Evolutionary conservation across 2,888 invertebrate species (phyloP).

Genomic region (Axea sp.): DNA sequence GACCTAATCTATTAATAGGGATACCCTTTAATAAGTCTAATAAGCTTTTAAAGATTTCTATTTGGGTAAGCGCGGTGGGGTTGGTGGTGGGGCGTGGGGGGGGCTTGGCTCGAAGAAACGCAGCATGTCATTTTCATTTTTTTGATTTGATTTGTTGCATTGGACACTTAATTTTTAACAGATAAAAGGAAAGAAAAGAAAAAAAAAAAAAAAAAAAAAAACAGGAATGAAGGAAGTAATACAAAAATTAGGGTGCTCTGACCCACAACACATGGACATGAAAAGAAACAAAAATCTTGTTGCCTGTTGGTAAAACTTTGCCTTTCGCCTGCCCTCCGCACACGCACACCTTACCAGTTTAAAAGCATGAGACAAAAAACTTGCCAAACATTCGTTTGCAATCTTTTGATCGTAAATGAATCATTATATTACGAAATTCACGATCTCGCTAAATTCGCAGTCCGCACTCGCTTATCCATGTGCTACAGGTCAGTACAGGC

Average conservation of each 20-base stretch:
- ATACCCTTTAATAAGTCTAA: conserved; percentile 3
- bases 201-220: conserved; percentile 26
- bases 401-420: conserved; percentile 22
- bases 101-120: conserved; percentile 69
- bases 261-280: conserved; percentile 80
- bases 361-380: conserved; percentile 49
- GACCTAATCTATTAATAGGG: not conserved
- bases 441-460: conserved; percentile 69
- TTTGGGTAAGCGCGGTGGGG: conserved; percentile 43
- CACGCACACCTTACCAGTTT: conserved; percentile 76
- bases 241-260: conserved; percentile 76
- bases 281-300: conserved; percentile 60
- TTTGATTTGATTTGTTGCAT: not conserved
- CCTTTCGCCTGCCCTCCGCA: conserved; percentile 70
- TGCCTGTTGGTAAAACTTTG: conserved; percentile 51
- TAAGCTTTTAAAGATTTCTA: conserved; percentile 14
- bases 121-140: conserved; percentile 27
- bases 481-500: conserved; percentile 80
- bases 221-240: conserved; percentile 38
- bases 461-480: conserved; percentile 79
- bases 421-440: conserved; percentile 26
- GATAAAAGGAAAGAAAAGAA: conserved; percentile 39
- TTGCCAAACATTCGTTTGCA: conserved; percentile 12
- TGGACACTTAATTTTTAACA: conserved; percentile 7
- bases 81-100: conserved; percentile 76